A percentile compares a stretch with the other conserved stretches of the same genome.
These are phyloP conservation scores for Penaeus japonicus DNA, from an alignment of 1,140 invertebrate species.

Conservation along the genomic window DNA sequence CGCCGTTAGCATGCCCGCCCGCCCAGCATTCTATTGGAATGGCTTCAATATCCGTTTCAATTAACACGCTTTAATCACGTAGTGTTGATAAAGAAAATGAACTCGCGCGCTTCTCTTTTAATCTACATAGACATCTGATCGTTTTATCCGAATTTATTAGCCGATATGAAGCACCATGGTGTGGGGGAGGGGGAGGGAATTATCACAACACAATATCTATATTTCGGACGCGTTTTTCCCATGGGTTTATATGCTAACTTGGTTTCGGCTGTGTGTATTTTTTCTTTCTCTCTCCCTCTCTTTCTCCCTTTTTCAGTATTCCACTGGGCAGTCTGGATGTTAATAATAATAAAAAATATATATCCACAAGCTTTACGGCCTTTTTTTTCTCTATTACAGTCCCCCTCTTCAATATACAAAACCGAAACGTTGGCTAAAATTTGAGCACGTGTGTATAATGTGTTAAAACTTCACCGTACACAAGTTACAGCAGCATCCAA, in stretches of 20 bases:
- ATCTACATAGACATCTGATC: constrained; percentile 52
- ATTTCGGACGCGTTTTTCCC: constrained; percentile 39
- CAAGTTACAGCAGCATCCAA: no score
- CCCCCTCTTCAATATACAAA: no score
- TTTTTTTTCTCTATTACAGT: no score
- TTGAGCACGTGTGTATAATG: no score
- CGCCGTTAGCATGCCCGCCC: constrained; percentile 33
- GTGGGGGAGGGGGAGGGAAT: constrained; percentile 43
- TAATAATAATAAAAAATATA: no score
- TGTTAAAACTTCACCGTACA: no score
- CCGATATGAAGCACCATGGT: constrained; percentile 51
- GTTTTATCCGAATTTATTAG: constrained; percentile 42
- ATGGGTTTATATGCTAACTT: constrained; percentile 39
- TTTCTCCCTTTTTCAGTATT: background rate
- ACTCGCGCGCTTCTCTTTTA: constrained; percentile 49
- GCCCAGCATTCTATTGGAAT: constrained; percentile 45
- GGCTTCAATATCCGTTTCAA: constrained; percentile 55
- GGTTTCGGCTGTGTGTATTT: constrained; percentile 36
- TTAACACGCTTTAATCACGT: constrained; percentile 54
- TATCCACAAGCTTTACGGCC: no score
- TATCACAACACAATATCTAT: constrained; percentile 53
- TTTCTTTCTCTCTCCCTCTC: constrained; percentile 10
- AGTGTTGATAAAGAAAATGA: constrained; percentile 54
- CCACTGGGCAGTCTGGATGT: no score
- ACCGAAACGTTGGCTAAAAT: no score